Evolutionary conservation across 2,888 invertebrate species (phyloP), one percentile per base, ranked within the genome.

Genomic region (Oscheius myriophilus): DNA sequence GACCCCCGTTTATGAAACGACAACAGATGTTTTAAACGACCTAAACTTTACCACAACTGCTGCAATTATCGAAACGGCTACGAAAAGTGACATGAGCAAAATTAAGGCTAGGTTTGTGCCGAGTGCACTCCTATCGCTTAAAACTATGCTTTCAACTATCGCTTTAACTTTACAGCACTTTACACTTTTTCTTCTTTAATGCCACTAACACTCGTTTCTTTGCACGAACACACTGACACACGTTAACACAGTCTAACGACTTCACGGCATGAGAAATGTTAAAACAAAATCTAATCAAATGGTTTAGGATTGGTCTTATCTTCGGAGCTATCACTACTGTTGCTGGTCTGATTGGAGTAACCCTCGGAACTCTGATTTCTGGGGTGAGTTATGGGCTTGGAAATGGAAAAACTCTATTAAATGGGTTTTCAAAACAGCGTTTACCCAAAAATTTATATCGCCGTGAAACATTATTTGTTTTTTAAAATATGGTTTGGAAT

Each of bases 281-380:
- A 46, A n/a, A 46, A 46, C 9, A 33, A 25, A 54, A 26, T 11
- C 26, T 14, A 33, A 46, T n/a, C 21, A 43, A 16, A 49, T 21
- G 23, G 42, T 73, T 69, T 64, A 78, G 82, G 16, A 75, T 85
- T 4, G 74, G 93, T 81, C 92, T 92, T 88, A 92, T 92, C 88
- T 99, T 98, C 90, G 98, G 98, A 74, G 89, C 93, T 80, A 92
- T 96, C 86, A 93, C 96, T 52, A 96, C 96, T 92, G 86, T 91
- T 69, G 93, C 96, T 75, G 98, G 98, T 65, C 88, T 96, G 75
- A 88, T 94, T 78, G 98, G 98, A 75, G 97, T 99, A 65, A 93
- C 94, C 33, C 87, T 92, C 64, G 98, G 98, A 73, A 92, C 95
- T 46, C 88, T 90, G 81, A 76, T 92, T 77, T 93, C 95, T 16